Evolutionary conservation across 2,797 vertebrate genomes (phyloP), one percentile per base, ranked within the genome.

Genomic region (Sebastes matsubarae): DNA sequence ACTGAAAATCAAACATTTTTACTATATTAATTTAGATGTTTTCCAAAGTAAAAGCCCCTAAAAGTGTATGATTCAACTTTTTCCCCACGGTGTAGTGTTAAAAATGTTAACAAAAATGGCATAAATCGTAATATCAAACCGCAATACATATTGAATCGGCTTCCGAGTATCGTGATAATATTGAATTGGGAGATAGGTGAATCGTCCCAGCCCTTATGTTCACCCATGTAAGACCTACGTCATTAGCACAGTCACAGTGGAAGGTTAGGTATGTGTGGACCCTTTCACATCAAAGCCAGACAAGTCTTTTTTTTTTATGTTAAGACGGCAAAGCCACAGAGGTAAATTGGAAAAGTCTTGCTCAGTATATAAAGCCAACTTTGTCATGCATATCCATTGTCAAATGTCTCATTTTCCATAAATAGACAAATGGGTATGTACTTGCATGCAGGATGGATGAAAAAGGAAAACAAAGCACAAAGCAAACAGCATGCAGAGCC

Each of bases 341-440:
- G 30, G 27, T 22, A 67, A 63, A 71, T 24, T 42, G 4, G 8
- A 75, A 38, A 63, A 69, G 72, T 52, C 16, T 1, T 57, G 22
- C 11, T 57, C 22, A 32, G 18, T 54, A 42, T 24, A 50, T 29
- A 60, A 61, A 74, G 27, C 12, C 36, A 67, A 30, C 22, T 57
- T 57, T 57, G 54, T 57, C 22, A 6, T 27, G 55, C 50, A 52
- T 52, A 60, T 6, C 16, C 2, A 34, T 9, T 46, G 36, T 61
- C 25, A 76, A 36, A 75, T 32, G 34, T 60, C 36, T 81, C 6
- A 29, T n/a, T 87, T 77, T 82, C 64, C 42, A 72, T 73, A 81
- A 84, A 80, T 52, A 66, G 27, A 70, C 55, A 69, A 64, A 79
- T 68, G 2, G 30, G 22, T 34, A 11, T 68, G 61, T 55, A 30